Evolutionary conservation across 2,113 vertebrate species (phyloP), one percentile per base, ranked within the genome.

Genomic region (Petrocephalus zakoni): DNA sequence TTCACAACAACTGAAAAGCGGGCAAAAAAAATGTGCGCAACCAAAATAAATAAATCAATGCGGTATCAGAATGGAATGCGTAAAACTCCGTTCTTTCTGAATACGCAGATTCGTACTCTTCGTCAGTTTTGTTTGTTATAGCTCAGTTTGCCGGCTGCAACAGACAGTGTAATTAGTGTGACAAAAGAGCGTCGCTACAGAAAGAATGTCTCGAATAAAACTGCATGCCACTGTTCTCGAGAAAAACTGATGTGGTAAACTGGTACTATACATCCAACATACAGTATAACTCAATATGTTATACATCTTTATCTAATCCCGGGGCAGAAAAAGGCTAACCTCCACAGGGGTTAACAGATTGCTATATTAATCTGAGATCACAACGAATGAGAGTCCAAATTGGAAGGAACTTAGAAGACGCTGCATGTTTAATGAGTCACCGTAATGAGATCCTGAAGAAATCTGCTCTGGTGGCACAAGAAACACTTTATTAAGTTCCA

Each of bases 361-460:
- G 92, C 56, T 88, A n/a, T 25, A n/a, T 90, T 78, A 58, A 93
- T 92, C 90, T 93, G 72, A 90, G 86, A 93, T 93, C 93, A 94
- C 91, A 51, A 93, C 91, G 92, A 86, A 88, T 34, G 15, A 88
- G 91, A 92, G 93, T 93, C 88, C 86, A 93, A 85, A 83, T 56
- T 85, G 87, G 90, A 94, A 93, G 90, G 87, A 92, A 92, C 53
- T 29, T 68, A 2, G 34, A 68, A 49, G n/a, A 47, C 55, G 37
- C 29, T 64, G 37, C 64, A 68, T 56, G 42, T 87, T 87, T 29
- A 87, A 85, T 56, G 47, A 53, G 53, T 34, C 11, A 53, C 56
- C 55, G 29, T 34, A 89, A 86, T 83, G 42, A 89, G 29, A 87
- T 47, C 22, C 47, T 89, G 83, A 55, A 84, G 88, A 17, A 25